A percentile compares a stretch with the other conserved stretches of the same genome.
phyloP scores from a whole-genome alignment of 2,113 vertebrate species.

The Formicarius rufipectus region DNA sequence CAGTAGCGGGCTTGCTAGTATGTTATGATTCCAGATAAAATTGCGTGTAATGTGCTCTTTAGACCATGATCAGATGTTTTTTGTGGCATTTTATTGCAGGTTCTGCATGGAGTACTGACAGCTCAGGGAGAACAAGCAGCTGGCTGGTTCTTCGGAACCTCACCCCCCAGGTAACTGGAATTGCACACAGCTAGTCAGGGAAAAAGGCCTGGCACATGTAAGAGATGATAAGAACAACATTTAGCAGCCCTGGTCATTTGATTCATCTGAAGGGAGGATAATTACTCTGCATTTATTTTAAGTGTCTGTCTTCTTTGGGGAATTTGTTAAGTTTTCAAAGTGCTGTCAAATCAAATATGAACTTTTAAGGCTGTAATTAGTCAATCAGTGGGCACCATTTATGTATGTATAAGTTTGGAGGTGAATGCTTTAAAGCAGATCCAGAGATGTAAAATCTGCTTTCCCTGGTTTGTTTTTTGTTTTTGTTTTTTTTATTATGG shows the following conservation, averaged over 20 bases:
- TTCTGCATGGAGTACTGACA: constrained; percentile 95
- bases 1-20: neutral
- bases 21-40: neutral
- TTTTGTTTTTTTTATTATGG: too few relatives aligned
- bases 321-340: neutral
- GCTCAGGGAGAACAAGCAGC: constrained; percentile 94
- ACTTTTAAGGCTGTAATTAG: neutral
- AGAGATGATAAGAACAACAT: neutral
- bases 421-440: neutral
- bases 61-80: neutral
- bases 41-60: neutral
- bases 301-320: neutral
- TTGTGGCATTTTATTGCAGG: constrained; percentile 70
- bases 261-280: neutral
- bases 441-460: neutral
- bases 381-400: neutral
- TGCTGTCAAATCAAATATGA: neutral
- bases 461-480: neutral
- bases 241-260: neutral
- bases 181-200: neutral
- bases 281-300: neutral
- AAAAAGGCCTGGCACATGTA: neutral
- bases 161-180: constrained; percentile 88
- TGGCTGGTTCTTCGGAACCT: constrained; percentile 98
- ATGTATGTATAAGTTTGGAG: neutral